Percentiles rank a stretch among this genome's conserved stretches.
Conservation (phyloP, 2,888 invertebrate species). For the Ormyrus rosae region DNA sequence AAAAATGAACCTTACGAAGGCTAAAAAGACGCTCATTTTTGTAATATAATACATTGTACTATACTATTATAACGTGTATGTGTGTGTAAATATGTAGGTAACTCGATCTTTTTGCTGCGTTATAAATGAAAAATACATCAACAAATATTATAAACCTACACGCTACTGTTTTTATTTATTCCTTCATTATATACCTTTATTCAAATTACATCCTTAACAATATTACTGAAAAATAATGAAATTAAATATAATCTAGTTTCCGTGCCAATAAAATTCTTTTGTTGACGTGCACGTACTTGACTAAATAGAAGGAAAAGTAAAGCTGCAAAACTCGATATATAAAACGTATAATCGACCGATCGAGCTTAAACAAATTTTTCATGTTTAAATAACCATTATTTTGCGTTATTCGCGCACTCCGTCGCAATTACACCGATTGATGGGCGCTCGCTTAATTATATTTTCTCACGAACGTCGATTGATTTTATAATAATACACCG, state of each 20-base stretch:
- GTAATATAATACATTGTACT: conserved; percentile 56
- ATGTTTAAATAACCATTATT: conserved; percentile 1
- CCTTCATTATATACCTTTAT: background rate
- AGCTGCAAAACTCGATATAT: background rate
- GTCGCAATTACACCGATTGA: background rate
- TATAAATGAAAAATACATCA: conserved; percentile 50
- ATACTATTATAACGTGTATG: conserved; percentile 54
- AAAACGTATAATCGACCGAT: background rate
- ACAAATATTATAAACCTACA: conserved; percentile 51
- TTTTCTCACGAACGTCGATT: conserved; percentile 38
- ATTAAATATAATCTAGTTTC: background rate
- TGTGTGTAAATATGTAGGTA: conserved; percentile 71
- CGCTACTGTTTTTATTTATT: conserved; percentile 19
- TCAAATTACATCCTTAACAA: background rate
- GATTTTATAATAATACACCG: conserved; percentile 35
- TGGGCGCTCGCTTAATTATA: conserved; percentile 20
- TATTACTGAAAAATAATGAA: too few relatives aligned
- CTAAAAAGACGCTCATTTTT: conserved; percentile 40
- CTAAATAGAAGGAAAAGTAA: too few relatives aligned
- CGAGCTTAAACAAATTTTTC: conserved; percentile 26
- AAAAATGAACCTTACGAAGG: conserved; percentile 28
- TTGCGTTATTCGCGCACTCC: background rate
- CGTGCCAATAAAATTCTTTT: background rate
- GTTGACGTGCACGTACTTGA: background rate
- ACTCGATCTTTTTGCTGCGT: conserved; percentile 53